Evolutionary conservation across 2,888 invertebrate species (phyloP).

Genomic region (Trimorus sp.): DNA sequence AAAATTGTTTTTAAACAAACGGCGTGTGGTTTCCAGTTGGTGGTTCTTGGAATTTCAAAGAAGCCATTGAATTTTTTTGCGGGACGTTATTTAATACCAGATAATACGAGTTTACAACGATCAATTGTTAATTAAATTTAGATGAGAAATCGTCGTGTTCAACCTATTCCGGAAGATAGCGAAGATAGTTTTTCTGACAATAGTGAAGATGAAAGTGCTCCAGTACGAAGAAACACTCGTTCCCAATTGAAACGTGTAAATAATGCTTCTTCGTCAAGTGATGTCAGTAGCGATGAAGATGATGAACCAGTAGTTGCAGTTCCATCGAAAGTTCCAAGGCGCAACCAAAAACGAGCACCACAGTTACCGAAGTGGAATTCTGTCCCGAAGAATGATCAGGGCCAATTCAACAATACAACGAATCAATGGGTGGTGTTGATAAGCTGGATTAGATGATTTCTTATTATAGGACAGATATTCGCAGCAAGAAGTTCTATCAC

Average conservation of each 20-base stretch:
- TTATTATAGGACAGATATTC: constrained; percentile 36
- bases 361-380: constrained; percentile 38
- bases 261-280: constrained; percentile 6
- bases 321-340: constrained; percentile 21
- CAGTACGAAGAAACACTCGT: constrained; percentile 20
- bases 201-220: constrained; percentile 27
- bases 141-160: constrained; percentile 33
- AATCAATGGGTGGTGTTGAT: constrained; percentile 40
- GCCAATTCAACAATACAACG: constrained; percentile 33
- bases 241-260: constrained; percentile 29
- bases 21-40: too few relatives aligned
- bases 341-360: constrained; percentile 25
- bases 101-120: constrained; percentile 31
- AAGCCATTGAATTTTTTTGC: constrained; percentile 30
- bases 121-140: constrained; percentile 40
- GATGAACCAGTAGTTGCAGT: constrained; percentile 15
- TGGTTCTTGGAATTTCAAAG: too few relatives aligned
- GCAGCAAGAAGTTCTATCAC: constrained; percentile 37
- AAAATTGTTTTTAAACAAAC: too few relatives aligned
- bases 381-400: constrained; percentile 18
- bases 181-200: constrained; percentile 36
- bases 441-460: constrained; percentile 37
- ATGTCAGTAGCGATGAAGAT: constrained; percentile 25
- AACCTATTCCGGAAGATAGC: constrained; percentile 30
- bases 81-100: constrained; percentile 33